These are phyloP conservation scores for Eupithecia centaureata DNA, from an alignment of 2,888 invertebrate species.

Conservation along the genomic window DNA sequence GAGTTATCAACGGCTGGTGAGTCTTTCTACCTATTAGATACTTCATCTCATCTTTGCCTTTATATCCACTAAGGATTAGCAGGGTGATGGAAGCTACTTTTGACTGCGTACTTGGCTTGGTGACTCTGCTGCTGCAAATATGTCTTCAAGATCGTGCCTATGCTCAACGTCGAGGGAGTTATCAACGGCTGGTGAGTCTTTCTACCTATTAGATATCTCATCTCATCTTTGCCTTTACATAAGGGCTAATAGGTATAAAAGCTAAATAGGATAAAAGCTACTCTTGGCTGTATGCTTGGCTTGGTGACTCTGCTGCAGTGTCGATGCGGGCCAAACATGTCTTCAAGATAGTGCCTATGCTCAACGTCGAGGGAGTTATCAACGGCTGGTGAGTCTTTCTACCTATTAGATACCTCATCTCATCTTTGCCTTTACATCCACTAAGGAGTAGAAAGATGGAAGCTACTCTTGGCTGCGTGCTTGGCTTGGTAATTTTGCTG, in stretches of 20 bases:
- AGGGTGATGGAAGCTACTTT: not conserved
- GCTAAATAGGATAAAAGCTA: too few relatives aligned
- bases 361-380: constrained; percentile 94
- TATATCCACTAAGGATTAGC: not conserved
- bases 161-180: constrained; percentile 95
- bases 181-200: constrained; percentile 90
- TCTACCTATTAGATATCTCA: not conserved
- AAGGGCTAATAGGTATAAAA: not conserved
- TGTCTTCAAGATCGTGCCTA: constrained; percentile 94
- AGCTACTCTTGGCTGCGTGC: not conserved
- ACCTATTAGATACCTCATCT: not conserved
- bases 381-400: constrained; percentile 88
- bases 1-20: constrained; percentile 94
- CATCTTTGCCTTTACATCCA: not conserved
- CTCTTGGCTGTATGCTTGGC: not conserved
- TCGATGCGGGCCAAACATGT: too few relatives aligned
- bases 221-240: not conserved
- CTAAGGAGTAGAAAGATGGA: not conserved
- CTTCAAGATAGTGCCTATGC: constrained; percentile 95
- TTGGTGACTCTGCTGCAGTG: not conserved
- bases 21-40: constrained; percentile 43
- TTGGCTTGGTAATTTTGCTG: not conserved
- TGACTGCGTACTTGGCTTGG: not conserved
- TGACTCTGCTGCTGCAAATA: constrained; percentile 68
- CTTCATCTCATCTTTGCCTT: not conserved